Evolutionary conservation across 1,140 invertebrate species (phyloP), one percentile per base, ranked within the genome.

Genomic region (Proctacanthus coquilletti): DNA sequence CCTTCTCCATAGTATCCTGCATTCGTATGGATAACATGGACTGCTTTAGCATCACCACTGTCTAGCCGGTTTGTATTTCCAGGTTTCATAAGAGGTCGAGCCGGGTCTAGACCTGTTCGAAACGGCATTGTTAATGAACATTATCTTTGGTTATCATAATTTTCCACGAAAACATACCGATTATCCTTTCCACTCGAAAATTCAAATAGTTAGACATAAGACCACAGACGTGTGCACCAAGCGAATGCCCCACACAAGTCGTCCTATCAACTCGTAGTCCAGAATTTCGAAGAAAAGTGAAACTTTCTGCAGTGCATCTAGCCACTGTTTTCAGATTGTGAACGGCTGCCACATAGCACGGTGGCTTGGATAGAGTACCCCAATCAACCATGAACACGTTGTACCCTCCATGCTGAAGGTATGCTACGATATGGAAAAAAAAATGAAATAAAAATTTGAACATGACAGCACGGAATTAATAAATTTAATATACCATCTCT

Each of bases 331-430:
- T 65, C 38, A 80, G 64, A 56, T 83, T 84, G 40, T 76, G 69
- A 36, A 36, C 35, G 2, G 54, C 52, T 0, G 71, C 64, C 11
- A 77, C 70, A 50, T 84, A 84, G 56, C 79, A 83, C 0, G 80
- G 80, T 0, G 77, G 66, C 36, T 68, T 64, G 30, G 69, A 68
- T 2, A 83, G 58, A 1, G 52, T 52, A 3, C 75, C 72, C 80
- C 80, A 85, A 55, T 84, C 79, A 14, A 83, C 61, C 51, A 79
- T 60, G 47, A 83, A 74, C 2, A 82, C 72, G 53, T 84, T 85
- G 61, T 80, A 81, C 19, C 69, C 72, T 3, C 75, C 75, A 41
- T 77, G 75, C 18, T 62, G 62, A 6, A 80, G 50, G 42, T 84
- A 82, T 0, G 78, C 78, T 71, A 41, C 11, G n/a, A n/a, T n/a